Evolutionary conservation across 2,888 invertebrate genomes (phyloP), one percentile per base, ranked within the genome.

Genomic region (Temnothorax rugatulus): DNA sequence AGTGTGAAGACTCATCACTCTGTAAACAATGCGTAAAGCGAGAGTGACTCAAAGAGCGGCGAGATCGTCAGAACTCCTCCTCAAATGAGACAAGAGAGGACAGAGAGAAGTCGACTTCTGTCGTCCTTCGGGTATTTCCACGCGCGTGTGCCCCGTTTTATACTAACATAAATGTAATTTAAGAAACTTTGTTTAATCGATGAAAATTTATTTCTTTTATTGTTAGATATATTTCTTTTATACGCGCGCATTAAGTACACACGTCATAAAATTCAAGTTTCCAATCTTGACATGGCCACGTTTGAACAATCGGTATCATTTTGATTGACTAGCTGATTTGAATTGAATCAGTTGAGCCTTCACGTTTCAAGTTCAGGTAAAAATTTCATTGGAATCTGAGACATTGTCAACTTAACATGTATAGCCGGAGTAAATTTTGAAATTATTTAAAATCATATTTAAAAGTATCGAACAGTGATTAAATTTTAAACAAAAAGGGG

Each of bases 1-100:
- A 93, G 94, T 93, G 94, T 92, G 93, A 94, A 93, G 94, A 94
- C 93, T 94, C 94, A 94, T 94, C 94, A 93, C 94, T 94, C 93
- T 93, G 94, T 94, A 94, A 94, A 94, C 94, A 94, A 94, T 94
- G 93, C 93, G 88, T 88, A 87, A 92, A 92, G 90, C 92, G 91
- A 92, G 92, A 93, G 91, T 92, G 92, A 93, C 92, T 93, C 92
- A 93, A 93, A 94, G 93, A 92, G 90, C 90, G 89, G 87, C 88
- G 90, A 88, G 88, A 90, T 90, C 88, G 88, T 90, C 90, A 87
- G 88, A 90, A 89, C 90, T 88, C 88, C 85, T 89, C 82, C 88
- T 87, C 84, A 73, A 76, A 66, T 69, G 79, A 54, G 69, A 66
- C 83, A 85, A 68, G 88, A 61, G 81, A 82, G 73, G 57, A 79